A percentile compares a stretch with the other conserved stretches of the same genome.
These are phyloP conservation scores for Prinia subflava DNA, from an alignment of 2,113 vertebrate genomes.

Conservation along the genomic window DNA sequence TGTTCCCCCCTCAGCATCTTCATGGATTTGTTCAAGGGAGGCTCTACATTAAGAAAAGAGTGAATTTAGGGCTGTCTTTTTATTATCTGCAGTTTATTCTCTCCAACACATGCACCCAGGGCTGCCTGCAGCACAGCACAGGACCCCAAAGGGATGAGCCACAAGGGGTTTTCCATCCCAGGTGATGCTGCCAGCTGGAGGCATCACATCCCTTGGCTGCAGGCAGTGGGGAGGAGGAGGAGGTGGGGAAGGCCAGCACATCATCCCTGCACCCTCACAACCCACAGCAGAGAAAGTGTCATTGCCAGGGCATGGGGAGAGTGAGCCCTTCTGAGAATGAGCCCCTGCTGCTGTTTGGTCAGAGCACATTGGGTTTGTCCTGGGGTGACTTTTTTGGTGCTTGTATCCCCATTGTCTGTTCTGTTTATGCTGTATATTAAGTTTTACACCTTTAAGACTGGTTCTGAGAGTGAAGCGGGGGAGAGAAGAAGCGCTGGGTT, in stretches of 20 bases:
- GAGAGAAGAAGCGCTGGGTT: too few relatives aligned
- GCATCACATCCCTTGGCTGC: not conserved
- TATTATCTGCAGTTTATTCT: not conserved
- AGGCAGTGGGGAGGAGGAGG: not conserved
- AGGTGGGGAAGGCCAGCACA: not conserved
- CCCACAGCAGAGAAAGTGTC: too few relatives aligned
- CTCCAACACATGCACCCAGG: not conserved
- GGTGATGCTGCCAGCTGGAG: not conserved
- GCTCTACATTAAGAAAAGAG: not conserved
- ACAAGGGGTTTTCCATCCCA: rapidly evolving
- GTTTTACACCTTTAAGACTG: too few relatives aligned
- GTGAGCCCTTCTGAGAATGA: too few relatives aligned
- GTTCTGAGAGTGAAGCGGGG: too few relatives aligned
- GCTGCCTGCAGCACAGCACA: not conserved
- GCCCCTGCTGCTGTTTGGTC: not conserved
- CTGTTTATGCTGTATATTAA: too few relatives aligned
- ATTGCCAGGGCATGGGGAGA: too few relatives aligned
- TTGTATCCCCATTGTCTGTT: too few relatives aligned
- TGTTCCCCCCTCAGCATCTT: too few relatives aligned
- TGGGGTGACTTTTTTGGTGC: not conserved
- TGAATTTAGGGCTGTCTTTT: not conserved
- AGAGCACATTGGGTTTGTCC: not conserved
- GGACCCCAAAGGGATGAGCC: not conserved
- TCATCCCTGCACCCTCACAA: not conserved
- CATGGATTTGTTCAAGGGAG: not conserved